Base-by-base conservation (phyloP, 2,797 vertebrate species). In the Acanthurus leucopareius region DNA sequence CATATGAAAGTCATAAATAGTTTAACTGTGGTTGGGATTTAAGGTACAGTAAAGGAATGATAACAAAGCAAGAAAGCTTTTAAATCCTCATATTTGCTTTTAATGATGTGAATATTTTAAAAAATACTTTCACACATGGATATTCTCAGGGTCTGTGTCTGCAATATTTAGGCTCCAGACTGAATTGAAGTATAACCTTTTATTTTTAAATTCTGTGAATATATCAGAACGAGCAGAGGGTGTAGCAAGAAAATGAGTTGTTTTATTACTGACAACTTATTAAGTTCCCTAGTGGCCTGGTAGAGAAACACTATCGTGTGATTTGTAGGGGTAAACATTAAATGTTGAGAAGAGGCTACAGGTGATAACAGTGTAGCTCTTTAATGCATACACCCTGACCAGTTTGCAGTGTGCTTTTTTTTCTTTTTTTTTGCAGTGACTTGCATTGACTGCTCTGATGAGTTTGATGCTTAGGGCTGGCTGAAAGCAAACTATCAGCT, bases 321-420 rank as follows among this genome's bases (percentile, higher is more conserved):
- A 42, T 42, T 10, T 13, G 11, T 42, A 42, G 9, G 10, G 13
- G 10, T 42, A 42, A 42, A 13, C 7, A 28, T 40, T 42, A 16
- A 17, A 17, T 35, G 32, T 38, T 40, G 1, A 64, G 52, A 9
- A 68, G 38, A 48, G 9, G 25, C 20, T 11, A 7, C 14, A 16
- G 15, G 19, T 3, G 1, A 19, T 1, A 0, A 42, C 4, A 61
- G 66, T 16, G 14, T 28, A 48, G n/a, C 53, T 10, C 51, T n/a
- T 32, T 42, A 7, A 47, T 47, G 45, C 19, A 60, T 16, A 40
- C 38, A 62, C 6, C 22, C 10, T 49, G 42, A 48, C 51, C 51
- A 53, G 58, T 72, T 65, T 80, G 69, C 48, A 61, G 14, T 77
- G 20, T 75, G 57, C 17, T n/a, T 10, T 14, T 28, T 17, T n/a